Evolutionary conservation across 1,140 invertebrate genomes (phyloP), one percentile per base, ranked within the genome.

Genomic region (Hyles vespertilio): DNA sequence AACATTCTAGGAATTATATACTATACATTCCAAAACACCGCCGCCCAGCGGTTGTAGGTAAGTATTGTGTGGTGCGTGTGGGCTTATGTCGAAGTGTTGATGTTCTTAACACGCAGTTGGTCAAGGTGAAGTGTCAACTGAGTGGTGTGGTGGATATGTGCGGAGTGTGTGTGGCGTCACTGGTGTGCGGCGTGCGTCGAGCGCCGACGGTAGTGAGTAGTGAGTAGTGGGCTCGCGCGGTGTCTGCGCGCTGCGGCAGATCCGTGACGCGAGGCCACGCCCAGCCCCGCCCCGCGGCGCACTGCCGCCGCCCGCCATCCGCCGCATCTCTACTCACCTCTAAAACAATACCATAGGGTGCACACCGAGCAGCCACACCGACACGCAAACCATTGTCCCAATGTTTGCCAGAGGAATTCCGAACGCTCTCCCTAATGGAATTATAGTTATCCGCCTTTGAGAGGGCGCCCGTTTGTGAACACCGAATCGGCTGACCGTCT

Each of bases 251-350:
- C 5, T 5, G 36, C 36, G 36, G 36, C 36, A 40, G 36, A 22
- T 22, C 22, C 8, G 36, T 45, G 61, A 52, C 59, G 59, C 46
- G 33, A 36, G 53, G 70, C 77, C 81, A 78, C 81, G 81, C 81
- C 81, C 79, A 77, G 70, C 62, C 72, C 79, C 81, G 79, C 79
- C 81, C 66, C 63, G 66, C 65, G 62, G 64, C 65, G 69, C 65
- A 58, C 63, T 59, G 59, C 57, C 51, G 59, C 52, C 57, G 55
- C 58, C 57, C 46, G 32, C 22, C n/a, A 9, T 49, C 10, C 22
- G n/a, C 58, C 56, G 7, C 3, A 58, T 32, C 59, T 61, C 67
- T 60, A 51, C 44, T 22, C 48, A 52, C 54, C 61, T 58, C 46
- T 74, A 76, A 57, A 3, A 0, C 12, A 3, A 51, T 9, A 4